phyloP scores from a whole-genome alignment of 23 tunicate species.

The Trididemnum clinides region DNA sequence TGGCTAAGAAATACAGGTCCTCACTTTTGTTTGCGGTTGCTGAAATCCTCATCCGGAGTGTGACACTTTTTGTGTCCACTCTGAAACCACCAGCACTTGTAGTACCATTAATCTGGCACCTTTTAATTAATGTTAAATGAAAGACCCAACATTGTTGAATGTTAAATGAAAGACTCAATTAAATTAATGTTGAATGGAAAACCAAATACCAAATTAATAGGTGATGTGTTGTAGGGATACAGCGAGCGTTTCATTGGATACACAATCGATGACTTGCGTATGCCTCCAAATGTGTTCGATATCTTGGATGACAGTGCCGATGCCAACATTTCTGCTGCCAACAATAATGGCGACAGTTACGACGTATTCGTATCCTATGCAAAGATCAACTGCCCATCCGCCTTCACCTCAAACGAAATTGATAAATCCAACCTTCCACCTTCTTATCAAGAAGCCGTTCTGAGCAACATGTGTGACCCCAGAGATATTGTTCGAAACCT shows the following conservation, averaged over 20 bases:
- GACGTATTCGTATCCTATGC: constrained; percentile 91
- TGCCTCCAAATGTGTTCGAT: constrained; percentile 97
- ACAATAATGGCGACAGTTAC: background rate
- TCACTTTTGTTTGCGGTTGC: no score
- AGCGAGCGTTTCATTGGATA: constrained; percentile 53
- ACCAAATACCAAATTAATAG: no score
- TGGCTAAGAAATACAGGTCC: no score
- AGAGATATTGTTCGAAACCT: constrained; percentile 68
- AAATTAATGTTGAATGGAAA: no score
- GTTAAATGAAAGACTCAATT: no score
- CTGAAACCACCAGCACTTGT: no score
- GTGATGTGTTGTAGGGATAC: constrained; percentile 65
- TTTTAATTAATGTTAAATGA: no score
- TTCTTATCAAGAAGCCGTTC: constrained; percentile 73
- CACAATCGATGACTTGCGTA: constrained; percentile 73
- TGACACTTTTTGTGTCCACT: no score
- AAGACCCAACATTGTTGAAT: no score
- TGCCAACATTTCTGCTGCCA: background rate
- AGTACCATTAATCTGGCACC: no score
- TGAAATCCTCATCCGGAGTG: no score
- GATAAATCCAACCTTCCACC: constrained; percentile 57
- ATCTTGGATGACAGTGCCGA: background rate
- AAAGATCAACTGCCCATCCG: constrained; percentile 85
- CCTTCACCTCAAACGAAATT: constrained; percentile 32
- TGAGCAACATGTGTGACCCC: constrained; percentile 80